Evolutionary conservation across 2,113 vertebrate species (phyloP).

Genomic region (Narcine bancroftii): DNA sequence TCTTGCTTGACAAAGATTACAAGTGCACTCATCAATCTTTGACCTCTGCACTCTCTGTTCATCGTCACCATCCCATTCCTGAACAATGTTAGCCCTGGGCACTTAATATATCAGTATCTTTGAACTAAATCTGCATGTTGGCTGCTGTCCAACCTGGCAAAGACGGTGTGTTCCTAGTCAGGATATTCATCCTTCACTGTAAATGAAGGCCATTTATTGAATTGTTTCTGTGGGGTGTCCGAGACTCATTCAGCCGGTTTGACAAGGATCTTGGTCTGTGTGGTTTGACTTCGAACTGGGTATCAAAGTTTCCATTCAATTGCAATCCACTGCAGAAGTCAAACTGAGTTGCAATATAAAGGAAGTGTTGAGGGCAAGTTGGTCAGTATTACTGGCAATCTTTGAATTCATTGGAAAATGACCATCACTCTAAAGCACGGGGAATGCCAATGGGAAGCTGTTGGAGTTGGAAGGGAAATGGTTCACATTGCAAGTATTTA

Average conservation of each 20-base stretch:
- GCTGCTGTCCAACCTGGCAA: too few species aligned
- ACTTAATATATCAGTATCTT: conserved; percentile 95
- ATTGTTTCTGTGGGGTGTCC: background rate
- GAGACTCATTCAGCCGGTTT: too few species aligned
- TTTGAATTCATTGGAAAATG: background rate
- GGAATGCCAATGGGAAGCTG: background rate
- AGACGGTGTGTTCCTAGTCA: too few species aligned
- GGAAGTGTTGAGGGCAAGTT: background rate
- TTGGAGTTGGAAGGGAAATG: background rate
- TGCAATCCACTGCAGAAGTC: background rate
- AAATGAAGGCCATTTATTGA: background rate
- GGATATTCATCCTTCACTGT: too few species aligned
- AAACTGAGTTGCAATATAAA: background rate
- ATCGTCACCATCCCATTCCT: conserved; percentile 95
- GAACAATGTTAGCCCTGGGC: conserved; percentile 90
- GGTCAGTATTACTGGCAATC: background rate
- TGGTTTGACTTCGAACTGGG: background rate
- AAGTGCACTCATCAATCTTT: conserved; percentile 94
- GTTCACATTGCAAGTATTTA: background rate
- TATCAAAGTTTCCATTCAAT: background rate
- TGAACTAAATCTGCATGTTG: conserved; percentile 79
- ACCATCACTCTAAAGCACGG: background rate
- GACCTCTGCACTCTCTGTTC: conserved; percentile 96
- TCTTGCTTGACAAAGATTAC: conserved; percentile 96
- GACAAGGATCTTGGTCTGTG: background rate